Evolutionary conservation across 1,140 invertebrate species (phyloP), one percentile per base, ranked within the genome.

Genomic region (Polypedilum pembai): DNA sequence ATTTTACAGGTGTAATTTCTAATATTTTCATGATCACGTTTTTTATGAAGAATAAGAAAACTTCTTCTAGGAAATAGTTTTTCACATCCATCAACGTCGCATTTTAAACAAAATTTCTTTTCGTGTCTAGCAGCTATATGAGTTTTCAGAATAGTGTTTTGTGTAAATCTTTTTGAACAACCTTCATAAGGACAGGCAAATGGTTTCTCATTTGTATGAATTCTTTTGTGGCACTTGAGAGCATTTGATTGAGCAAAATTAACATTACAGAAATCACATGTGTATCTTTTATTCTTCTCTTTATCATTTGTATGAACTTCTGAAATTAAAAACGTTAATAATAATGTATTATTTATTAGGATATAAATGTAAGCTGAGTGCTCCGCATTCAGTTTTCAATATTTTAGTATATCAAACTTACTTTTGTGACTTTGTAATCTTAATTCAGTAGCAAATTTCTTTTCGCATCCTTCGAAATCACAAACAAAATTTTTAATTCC

Each of bases 81-180:
- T 21, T 66, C 41, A 75, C 77, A 77, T n/a, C 65, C 40, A 17
- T 74, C 33, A 18, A 18, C 3, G 10, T 69, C 65, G 45, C 77
- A 76, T 74, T 74, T 24, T 15, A 75, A 15, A 2, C 65, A 75
- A 63, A 33, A 33, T 5, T 76, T 76, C 5, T 75, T 75, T 2
- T 66, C 73, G 72, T 76, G 76, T n/a, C 74, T 24, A 17, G 75
- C 65, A 10, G 17, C 74, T 40, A 75, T 72, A 41, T 77, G 77
- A 0, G 75, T 76, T 40, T 76, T 77, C 21, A 77, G 63, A 0
- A 76, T 75, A 1, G 75, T 76, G 17, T 63, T 75, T 40, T 76
- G 76, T 41, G 73, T 69, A 41, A 76, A 77, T 41, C 56, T 20
- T 73, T 77, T 76, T 8, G 41, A 66, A 41, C 77, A 77, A 40